Evolutionary conservation across 2,888 invertebrate genomes (phyloP), one percentile per base, ranked within the genome.

Genomic region (Ophraella communa): DNA sequence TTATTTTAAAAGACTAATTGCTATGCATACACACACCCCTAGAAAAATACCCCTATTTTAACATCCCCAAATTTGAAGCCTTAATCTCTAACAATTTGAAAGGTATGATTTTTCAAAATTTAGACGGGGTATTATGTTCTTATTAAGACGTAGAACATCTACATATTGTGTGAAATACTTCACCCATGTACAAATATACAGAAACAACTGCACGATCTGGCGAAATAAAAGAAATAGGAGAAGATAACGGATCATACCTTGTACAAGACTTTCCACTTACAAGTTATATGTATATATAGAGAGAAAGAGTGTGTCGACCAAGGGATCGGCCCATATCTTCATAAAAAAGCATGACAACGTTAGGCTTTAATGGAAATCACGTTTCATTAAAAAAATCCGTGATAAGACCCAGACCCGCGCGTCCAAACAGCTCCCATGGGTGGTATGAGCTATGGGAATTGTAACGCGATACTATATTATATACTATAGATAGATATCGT

Each of bases 331-430:
- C 74, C 77, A 75, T 78, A 78, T 77, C 78, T 76, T 73, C 66
- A 72, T 71, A 75, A 77, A 76, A 78, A 78, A 72, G 76, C 73
- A 71, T 72, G 74, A 78, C 78, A 78, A 71, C 78, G 74, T 77
- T 78, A 78, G 74, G 78, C 78, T 78, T 78, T 78, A 78, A 78
- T 76, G 77, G 78, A 78, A 77, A 78, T 76, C 78, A 76, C 77
- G 75, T 77, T 78, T 78, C 78, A 78, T 78, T 78, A 78, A 74
- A 63, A 66, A 66, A n/a, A n/a, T n/a, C 53, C 53, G 60, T 66
- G 68, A 68, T 68, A 68, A 68, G 60, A 42, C 42, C 11, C 35
- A 27, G 57, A 30, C 52, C n/a, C 49, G 58, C 61, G 52, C 30
- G 60, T 30, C 51, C 18, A 33, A 49, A 17, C 42, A 59, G 42